Evolutionary conservation across 2,888 invertebrate species (phyloP).

Genomic region (Auanema sp.): DNA sequence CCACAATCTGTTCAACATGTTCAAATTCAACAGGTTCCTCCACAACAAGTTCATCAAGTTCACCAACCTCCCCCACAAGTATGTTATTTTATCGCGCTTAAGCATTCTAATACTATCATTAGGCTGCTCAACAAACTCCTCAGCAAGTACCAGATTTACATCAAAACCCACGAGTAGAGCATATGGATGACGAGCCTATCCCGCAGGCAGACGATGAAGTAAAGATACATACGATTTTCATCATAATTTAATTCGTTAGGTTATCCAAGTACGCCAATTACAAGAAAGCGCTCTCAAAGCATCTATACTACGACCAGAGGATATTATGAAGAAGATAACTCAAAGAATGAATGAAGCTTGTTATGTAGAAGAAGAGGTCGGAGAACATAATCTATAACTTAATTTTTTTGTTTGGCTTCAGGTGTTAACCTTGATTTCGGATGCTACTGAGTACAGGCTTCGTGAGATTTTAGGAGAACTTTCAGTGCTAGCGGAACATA

Average conservation of each 20-base stretch:
- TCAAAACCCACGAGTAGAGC: slow-evolving; percentile 2
- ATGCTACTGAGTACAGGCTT: slow-evolving; percentile 89
- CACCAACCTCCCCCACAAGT: not conserved
- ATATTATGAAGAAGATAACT: slow-evolving; percentile 44
- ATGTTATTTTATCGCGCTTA: too few relatives aligned
- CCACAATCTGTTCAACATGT: not conserved
- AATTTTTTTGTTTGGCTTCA: not conserved
- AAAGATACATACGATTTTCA: not conserved
- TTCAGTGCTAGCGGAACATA: slow-evolving; percentile 88
- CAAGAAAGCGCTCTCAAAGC: slow-evolving; percentile 25
- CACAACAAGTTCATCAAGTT: slow-evolving; percentile 10
- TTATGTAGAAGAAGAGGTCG: slow-evolving; percentile 43
- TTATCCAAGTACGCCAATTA: slow-evolving; percentile 13
- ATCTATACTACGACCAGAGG: slow-evolving; percentile 30
- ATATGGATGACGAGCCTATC: slow-evolving; percentile 11
- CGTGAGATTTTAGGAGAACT: slow-evolving; percentile 87
- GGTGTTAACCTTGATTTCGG: slow-evolving; percentile 85
- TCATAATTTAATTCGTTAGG: slow-evolving; percentile 12
- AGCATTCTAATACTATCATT: too few relatives aligned
- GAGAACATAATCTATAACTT: not conserved
- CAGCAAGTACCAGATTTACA: not conserved
- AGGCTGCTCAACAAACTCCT: not conserved
- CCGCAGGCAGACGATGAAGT: slow-evolving; percentile 11
- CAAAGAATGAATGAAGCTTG: slow-evolving; percentile 39
- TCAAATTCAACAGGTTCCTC: slow-evolving; percentile 3